Evolutionary conservation across 2,888 invertebrate genomes (phyloP).

Genomic region (Andricus quercusramuli): DNA sequence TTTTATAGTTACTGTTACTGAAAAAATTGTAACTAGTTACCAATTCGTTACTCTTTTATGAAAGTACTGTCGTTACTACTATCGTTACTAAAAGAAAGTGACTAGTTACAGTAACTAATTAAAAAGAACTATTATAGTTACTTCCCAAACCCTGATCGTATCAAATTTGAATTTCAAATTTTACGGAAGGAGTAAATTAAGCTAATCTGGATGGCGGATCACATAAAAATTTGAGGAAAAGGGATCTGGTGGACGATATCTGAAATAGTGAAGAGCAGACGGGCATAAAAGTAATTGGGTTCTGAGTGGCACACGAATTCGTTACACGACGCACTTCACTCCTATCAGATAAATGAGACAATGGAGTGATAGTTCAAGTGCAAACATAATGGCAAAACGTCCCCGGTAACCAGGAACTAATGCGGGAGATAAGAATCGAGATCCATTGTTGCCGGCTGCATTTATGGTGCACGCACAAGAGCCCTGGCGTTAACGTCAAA

Average conservation of each 20-base stretch:
- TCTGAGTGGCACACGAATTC: constrained; percentile 50
- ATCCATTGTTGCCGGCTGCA: constrained; percentile 67
- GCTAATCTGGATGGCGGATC: constrained; percentile 20
- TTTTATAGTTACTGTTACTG: too few relatives aligned
- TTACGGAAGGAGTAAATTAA: constrained; percentile 15
- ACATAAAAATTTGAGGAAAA: constrained; percentile 28
- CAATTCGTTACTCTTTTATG: too few relatives aligned
- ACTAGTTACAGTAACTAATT: too few relatives aligned
- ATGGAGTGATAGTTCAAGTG: constrained; percentile 64
- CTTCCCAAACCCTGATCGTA: background rate
- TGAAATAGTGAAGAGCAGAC: background rate
- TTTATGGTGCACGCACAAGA: constrained; percentile 64
- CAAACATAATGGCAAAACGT: constrained; percentile 72
- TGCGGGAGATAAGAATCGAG: constrained; percentile 74
- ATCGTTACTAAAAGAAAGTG: too few relatives aligned
- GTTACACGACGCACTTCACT: constrained; percentile 51
- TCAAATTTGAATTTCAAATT: constrained; percentile 7
- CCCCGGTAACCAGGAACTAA: constrained; percentile 69
- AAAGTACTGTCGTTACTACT: too few relatives aligned
- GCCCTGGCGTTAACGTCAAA: constrained; percentile 75
- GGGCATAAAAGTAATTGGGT: constrained; percentile 37
- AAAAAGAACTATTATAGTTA: too few relatives aligned
- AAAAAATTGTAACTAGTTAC: too few relatives aligned
- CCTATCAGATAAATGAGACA: constrained; percentile 66
- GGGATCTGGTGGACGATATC: constrained; percentile 17